A percentile compares a stretch with the other conserved stretches of the same genome.
Conservation (phyloP, 2,113 vertebrate genomes). For the Myanophis thanlyinensis region DNA sequence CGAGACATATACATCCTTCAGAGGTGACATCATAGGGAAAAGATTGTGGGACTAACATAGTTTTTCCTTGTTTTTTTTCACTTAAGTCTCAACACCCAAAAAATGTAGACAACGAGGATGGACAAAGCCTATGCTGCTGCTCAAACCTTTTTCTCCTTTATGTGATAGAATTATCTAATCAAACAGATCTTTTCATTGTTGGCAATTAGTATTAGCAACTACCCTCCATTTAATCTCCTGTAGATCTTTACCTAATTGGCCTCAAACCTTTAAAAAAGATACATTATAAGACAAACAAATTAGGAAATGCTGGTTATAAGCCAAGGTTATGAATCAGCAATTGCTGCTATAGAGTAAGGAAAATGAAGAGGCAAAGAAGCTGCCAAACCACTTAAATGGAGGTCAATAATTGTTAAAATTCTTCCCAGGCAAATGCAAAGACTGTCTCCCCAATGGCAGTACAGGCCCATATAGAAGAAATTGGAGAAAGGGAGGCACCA, state of each 20-base stretch:
- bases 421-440: not conserved
- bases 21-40: not conserved
- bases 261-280: conserved; percentile 5
- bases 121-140: not conserved
- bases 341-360: fast-evolving
- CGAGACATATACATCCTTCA: not conserved
- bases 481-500: not conserved
- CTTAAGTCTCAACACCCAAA: not conserved
- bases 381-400: not conserved
- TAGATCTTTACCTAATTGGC: conserved; percentile 28
- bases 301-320: not conserved
- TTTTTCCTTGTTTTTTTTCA: not conserved
- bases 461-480: not conserved
- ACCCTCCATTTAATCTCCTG: not conserved
- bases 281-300: not conserved
- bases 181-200: not conserved
- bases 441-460: not conserved
- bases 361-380: not conserved
- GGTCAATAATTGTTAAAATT: not conserved
- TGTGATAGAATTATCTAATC: not conserved
- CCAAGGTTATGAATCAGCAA: not conserved
- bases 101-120: not conserved
- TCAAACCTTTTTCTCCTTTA: not conserved
- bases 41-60: not conserved
- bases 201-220: not conserved